phyloP scores from a whole-genome alignment of 2,888 invertebrate species.

The Aphidius colemani region DNA sequence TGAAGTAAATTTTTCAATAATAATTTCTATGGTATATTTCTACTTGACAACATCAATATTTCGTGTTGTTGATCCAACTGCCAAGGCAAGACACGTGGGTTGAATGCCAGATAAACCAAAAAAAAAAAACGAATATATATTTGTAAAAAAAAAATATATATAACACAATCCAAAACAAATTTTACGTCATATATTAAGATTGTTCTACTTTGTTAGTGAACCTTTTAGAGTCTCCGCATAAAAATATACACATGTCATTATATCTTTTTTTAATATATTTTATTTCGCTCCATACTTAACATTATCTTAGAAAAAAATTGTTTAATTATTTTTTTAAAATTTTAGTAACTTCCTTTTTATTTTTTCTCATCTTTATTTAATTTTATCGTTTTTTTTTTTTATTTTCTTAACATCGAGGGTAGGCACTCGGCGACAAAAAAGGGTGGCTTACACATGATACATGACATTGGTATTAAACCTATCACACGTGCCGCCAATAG shows the following conservation, averaged over 20 bases:
- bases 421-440: conserved; percentile 37
- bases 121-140: no score
- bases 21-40: conserved; percentile 1
- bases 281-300: conserved; percentile 25
- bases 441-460: conserved; percentile 16
- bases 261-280: conserved; percentile 17
- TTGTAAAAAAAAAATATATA: no score
- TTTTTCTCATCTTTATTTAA: background rate
- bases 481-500: conserved; percentile 13
- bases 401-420: conserved; percentile 29
- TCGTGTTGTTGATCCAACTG: no score
- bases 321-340: conserved; percentile 11
- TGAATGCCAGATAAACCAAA: background rate
- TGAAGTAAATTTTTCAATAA: background rate
- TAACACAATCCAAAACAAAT: no score
- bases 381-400: conserved; percentile 28
- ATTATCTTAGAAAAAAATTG: conserved; percentile 26
- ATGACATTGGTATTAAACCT: background rate
- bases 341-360: conserved; percentile 11
- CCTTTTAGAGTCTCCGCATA: background rate
- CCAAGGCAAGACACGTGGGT: no score
- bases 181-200: background rate
- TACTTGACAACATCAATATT: background rate
- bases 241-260: conserved; percentile 12
- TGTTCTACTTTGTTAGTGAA: background rate